phyloP scores from a whole-genome alignment of 2,888 invertebrate genomes.

The Maniola hyperantus region DNA sequence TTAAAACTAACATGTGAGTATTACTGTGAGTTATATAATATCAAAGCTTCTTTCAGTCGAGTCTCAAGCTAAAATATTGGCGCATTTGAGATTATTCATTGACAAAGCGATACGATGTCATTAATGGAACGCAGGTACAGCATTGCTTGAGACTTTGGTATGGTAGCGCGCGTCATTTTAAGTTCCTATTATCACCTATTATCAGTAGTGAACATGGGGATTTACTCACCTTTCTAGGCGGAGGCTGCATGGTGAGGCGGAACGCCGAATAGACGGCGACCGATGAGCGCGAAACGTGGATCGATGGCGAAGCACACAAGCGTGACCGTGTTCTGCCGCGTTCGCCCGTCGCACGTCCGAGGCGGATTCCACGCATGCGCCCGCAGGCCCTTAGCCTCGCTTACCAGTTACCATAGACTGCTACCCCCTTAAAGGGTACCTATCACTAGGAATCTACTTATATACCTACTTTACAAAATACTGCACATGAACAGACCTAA shows the following conservation, averaged over 20 bases:
- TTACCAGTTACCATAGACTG: conserved; percentile 39
- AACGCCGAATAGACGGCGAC: conserved; percentile 49
- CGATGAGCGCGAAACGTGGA: conserved; percentile 42
- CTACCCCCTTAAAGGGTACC: neutral
- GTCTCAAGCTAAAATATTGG: conserved; percentile 22
- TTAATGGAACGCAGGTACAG: conserved; percentile 12
- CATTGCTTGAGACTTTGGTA: neutral
- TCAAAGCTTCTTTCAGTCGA: conserved; percentile 19
- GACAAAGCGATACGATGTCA: conserved; percentile 33
- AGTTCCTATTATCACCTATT: neutral
- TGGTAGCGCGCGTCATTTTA: too few species aligned
- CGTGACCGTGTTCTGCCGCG: conserved; percentile 58
- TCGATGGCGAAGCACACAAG: conserved; percentile 59
- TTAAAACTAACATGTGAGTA: neutral
- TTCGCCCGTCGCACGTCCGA: conserved; percentile 50
- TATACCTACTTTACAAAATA: too few species aligned
- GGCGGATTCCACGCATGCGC: conserved; percentile 45
- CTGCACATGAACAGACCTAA: neutral
- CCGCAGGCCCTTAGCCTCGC: conserved; percentile 34
- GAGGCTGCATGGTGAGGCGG: conserved; percentile 88
- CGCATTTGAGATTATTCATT: conserved; percentile 29
- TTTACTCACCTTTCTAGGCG: conserved; percentile 90
- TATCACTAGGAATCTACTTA: neutral
- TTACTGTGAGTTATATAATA: conserved; percentile 27
- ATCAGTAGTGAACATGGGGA: conserved; percentile 12